A percentile compares a stretch with the other conserved stretches of the same genome.
Evolutionary conservation across 2,113 vertebrate species (phyloP).

Genomic region (Anthoscopus minutus): DNA sequence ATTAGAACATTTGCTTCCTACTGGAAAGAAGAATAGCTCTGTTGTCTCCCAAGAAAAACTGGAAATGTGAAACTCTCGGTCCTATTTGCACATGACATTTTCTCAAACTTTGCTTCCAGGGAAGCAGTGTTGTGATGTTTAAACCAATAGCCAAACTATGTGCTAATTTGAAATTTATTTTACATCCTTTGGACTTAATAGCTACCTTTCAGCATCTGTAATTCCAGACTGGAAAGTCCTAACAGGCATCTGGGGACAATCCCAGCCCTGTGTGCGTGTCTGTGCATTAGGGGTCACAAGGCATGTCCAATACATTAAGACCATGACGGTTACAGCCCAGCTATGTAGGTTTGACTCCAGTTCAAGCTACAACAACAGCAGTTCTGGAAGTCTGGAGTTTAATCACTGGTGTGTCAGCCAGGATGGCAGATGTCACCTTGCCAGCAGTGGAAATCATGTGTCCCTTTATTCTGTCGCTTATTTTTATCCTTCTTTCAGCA

Average conservation of each 20-base stretch:
- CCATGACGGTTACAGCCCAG: constrained; percentile 33
- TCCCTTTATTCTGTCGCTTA: constrained; percentile 27
- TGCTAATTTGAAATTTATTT: constrained; percentile 35
- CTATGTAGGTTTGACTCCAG: constrained; percentile 23
- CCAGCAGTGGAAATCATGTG: constrained; percentile 42
- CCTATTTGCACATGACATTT: background rate
- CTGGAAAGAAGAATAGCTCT: background rate
- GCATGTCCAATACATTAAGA: constrained; percentile 53
- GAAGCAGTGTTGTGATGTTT: background rate
- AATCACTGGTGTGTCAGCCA: constrained; percentile 41
- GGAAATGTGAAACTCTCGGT: background rate
- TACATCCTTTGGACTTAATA: constrained; percentile 20
- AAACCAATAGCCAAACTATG: background rate
- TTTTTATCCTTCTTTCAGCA: constrained; percentile 40
- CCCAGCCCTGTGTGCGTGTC: background rate
- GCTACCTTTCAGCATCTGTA: constrained; percentile 17
- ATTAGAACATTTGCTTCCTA: background rate
- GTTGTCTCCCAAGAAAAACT: background rate
- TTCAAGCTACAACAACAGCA: constrained; percentile 16
- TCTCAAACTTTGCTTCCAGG: background rate
- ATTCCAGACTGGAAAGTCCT: background rate
- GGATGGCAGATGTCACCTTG: constrained; percentile 46
- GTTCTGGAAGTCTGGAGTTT: constrained; percentile 29
- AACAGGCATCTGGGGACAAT: constrained; percentile 46
- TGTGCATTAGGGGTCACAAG: constrained; percentile 36